Percentiles rank a stretch among this genome's conserved stretches.
These are phyloP conservation scores for Archips crataeganus DNA, from an alignment of 2,888 invertebrate genomes.

Conservation along the genomic window DNA sequence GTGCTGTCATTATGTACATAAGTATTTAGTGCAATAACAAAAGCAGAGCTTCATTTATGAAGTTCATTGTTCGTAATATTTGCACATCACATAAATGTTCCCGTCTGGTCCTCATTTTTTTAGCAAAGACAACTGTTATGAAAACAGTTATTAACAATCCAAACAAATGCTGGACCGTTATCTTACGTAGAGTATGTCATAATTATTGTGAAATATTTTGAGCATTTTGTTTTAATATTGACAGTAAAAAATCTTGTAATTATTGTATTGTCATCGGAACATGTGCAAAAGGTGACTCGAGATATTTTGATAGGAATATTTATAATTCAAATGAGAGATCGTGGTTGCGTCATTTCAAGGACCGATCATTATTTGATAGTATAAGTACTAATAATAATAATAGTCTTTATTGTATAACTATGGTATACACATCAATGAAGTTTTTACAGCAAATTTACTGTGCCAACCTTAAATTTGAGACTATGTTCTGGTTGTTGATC, in stretches of 20 bases:
- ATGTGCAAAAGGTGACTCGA: slow-evolving; percentile 5
- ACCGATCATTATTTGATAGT: not conserved
- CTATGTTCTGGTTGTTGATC: not conserved
- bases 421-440: no score
- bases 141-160: slow-evolving; percentile 13
- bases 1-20: not conserved
- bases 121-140: slow-evolving; percentile 10
- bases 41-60: not conserved
- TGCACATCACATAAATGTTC: not conserved
- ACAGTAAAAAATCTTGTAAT: not conserved
- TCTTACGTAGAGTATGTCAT: not conserved
- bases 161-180: slow-evolving; percentile 11
- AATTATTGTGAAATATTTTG: slow-evolving; percentile 14
- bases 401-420: not conserved
- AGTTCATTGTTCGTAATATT: slow-evolving; percentile 16
- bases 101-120: slow-evolving; percentile 8
- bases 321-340: not conserved
- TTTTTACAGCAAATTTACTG: no score
- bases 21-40: not conserved
- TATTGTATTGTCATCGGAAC: not conserved
- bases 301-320: not conserved
- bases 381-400: not conserved
- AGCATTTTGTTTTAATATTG: not conserved
- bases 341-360: not conserved
- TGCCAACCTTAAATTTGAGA: not conserved